A percentile compares a stretch with the other conserved stretches of the same genome.
Conservation (phyloP, 2,113 vertebrate genomes). For the Alexandromys fortis region DNA sequence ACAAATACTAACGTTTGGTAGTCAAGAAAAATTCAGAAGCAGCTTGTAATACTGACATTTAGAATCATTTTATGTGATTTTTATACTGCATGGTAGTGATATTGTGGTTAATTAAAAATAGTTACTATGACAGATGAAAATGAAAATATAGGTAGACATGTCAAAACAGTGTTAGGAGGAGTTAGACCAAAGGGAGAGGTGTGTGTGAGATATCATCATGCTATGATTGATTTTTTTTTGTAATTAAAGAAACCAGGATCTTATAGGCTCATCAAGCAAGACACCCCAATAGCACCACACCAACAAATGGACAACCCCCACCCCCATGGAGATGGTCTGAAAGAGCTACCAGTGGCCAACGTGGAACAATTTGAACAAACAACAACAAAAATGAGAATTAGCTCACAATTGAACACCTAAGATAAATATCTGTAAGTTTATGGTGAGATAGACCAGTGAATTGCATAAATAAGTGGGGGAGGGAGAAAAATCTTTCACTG, state of each 20-base stretch:
- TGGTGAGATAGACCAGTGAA: neutral
- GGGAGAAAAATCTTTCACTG: neutral
- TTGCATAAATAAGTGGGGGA: neutral
- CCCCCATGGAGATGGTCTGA: neutral
- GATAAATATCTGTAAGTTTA: neutral
- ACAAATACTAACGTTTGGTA: neutral
- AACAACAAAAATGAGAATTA: neutral
- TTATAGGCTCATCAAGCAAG: neutral
- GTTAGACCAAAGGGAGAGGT: neutral
- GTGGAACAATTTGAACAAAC: neutral
- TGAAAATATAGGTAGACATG: conserved; percentile 17
- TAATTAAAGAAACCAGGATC: neutral
- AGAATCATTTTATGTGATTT: neutral
- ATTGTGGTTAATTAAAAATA: neutral
- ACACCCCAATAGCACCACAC: neutral
- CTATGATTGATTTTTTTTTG: neutral
- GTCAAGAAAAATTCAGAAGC: neutral
- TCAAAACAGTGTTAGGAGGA: neutral
- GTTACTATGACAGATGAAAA: conserved; percentile 11
- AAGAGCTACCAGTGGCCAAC: neutral
- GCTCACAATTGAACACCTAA: neutral
- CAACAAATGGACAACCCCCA: neutral
- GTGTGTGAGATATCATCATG: neutral
- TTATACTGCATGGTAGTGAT: neutral
- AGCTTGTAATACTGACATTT: neutral